These are phyloP conservation scores for Philonicus albiceps DNA, from an alignment of 2,888 invertebrate species.

Conservation along the genomic window DNA sequence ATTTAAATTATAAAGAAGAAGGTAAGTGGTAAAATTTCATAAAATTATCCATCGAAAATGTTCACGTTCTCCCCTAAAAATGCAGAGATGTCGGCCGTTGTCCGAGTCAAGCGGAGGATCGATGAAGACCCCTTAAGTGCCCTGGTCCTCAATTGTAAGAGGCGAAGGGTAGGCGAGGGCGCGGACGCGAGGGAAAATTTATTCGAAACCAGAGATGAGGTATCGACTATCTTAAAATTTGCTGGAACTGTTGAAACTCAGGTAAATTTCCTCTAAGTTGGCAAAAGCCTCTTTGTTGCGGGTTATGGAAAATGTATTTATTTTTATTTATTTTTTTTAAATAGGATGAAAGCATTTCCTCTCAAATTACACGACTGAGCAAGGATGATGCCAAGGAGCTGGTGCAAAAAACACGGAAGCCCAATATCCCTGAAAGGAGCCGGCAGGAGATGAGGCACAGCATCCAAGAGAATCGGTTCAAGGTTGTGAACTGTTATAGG, in stretches of 20 bases:
- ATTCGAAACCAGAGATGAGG: constrained; percentile 59
- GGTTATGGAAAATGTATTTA: not conserved
- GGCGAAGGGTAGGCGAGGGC: constrained; percentile 64
- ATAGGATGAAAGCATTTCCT: constrained; percentile 64
- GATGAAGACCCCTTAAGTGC: constrained; percentile 77
- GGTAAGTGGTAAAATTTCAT: not conserved
- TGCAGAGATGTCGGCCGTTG: constrained; percentile 64
- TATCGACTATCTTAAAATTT: constrained; percentile 74
- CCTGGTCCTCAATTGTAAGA: constrained; percentile 76
- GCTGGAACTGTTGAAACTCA: constrained; percentile 75
- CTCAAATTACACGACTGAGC: constrained; percentile 63
- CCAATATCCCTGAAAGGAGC: constrained; percentile 63
- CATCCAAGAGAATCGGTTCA: constrained; percentile 67
- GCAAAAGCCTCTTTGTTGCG: not conserved
- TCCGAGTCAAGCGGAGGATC: constrained; percentile 76
- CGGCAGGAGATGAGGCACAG: constrained; percentile 63
- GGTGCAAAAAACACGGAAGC: constrained; percentile 64
- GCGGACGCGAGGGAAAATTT: constrained; percentile 52
- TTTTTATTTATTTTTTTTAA: not conserved
- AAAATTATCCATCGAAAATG: not conserved
- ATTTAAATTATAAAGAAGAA: not conserved
- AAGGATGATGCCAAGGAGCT: constrained; percentile 64
- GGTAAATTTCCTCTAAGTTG: constrained; percentile 62
- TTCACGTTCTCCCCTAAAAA: not conserved
- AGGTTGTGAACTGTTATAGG: constrained; percentile 69